phyloP scores from a whole-genome alignment of 2,888 invertebrate species.

The Pilophorus perplexus region DNA sequence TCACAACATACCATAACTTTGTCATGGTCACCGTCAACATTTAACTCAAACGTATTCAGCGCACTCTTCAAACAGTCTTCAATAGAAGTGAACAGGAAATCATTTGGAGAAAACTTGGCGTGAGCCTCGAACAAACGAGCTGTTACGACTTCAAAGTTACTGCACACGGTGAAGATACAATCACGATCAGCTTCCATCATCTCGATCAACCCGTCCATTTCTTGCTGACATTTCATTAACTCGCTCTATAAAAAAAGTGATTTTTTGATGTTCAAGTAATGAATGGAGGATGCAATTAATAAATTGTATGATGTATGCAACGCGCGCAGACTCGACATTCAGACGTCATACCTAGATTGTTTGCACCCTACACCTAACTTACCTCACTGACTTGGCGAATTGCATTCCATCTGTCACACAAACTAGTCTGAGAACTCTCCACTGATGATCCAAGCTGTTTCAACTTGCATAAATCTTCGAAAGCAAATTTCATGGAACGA shows the following conservation, averaged over 20 bases:
- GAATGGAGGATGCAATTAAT: no score
- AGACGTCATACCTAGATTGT: no score
- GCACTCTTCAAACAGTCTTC: conserved; percentile 14
- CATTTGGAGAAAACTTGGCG: not conserved
- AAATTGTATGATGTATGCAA: no score
- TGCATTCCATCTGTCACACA: conserved; percentile 12
- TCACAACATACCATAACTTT: no score
- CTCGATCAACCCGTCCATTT: conserved; percentile 13
- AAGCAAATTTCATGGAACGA: conserved; percentile 2
- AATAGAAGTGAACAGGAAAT: conserved; percentile 5
- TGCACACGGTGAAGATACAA: not conserved
- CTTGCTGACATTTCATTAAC: not conserved
- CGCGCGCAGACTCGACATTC: no score
- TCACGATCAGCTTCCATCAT: conserved; percentile 9
- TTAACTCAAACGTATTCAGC: no score
- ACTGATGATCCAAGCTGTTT: not conserved
- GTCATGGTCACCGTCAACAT: no score
- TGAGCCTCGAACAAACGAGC: not conserved
- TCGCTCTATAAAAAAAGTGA: conserved; percentile 5
- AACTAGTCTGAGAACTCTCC: conserved; percentile 5
- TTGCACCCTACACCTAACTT: no score
- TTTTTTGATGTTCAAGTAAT: no score
- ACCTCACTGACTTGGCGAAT: conserved; percentile 9
- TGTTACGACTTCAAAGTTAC: conserved; percentile 1
- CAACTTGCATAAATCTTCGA: conserved; percentile 14